phyloP scores from a whole-genome alignment of 1,140 invertebrate genomes.

The Drosophila chauvacae region DNA sequence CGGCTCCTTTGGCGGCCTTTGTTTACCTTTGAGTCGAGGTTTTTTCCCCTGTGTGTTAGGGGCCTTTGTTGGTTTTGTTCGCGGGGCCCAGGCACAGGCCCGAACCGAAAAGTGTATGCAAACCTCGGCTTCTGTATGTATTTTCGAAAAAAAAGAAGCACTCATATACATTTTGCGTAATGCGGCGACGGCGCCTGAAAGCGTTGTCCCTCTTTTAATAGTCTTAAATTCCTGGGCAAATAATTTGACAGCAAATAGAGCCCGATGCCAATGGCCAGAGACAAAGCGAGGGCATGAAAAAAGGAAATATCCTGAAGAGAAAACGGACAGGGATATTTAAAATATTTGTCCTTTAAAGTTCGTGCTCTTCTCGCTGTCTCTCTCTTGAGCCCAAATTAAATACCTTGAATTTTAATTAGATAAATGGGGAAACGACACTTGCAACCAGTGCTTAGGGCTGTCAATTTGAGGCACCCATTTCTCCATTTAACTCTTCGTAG shows the following conservation, averaged over 20 bases:
- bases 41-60: conserved; percentile 44
- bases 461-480: not conserved
- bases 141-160: conserved; percentile 34
- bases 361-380: not conserved
- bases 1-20: conserved; percentile 71
- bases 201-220: conserved; percentile 63
- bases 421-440: conserved; percentile 17
- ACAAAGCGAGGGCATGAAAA: conserved; percentile 13
- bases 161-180: conserved; percentile 60
- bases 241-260: conserved; percentile 75
- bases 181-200: conserved; percentile 59
- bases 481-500: not conserved
- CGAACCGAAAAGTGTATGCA: conserved; percentile 22
- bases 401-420: conserved; percentile 22
- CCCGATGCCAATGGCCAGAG: conserved; percentile 42
- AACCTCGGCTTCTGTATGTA: conserved; percentile 40
- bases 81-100: conserved; percentile 47
- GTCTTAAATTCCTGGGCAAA: conserved; percentile 75
- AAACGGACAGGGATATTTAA: conserved; percentile 15
- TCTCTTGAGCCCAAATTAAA: conserved; percentile 7
- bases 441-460: conserved; percentile 1
- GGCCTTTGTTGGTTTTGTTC: conserved; percentile 73
- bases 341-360: conserved; percentile 25
- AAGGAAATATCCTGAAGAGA: not conserved
- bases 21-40: conserved; percentile 70